phyloP scores from a whole-genome alignment of 2,797 vertebrate species.

The Enoplosus armatus region DNA sequence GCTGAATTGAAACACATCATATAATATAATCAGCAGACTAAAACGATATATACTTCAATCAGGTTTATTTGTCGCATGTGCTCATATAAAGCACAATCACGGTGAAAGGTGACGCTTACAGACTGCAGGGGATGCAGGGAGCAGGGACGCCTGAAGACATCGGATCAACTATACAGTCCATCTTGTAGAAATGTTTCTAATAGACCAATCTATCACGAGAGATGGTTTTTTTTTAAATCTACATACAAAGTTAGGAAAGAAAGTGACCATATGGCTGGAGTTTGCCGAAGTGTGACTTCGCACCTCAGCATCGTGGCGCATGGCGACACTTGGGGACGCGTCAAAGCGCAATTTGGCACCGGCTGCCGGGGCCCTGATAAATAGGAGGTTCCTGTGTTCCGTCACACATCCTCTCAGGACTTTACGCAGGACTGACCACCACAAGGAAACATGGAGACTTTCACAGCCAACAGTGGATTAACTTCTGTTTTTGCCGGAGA shows the following conservation, averaged over 20 bases:
- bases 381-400: slow-evolving; percentile 60
- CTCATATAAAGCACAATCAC: no score
- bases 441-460: slow-evolving; percentile 66
- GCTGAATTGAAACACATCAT: background rate
- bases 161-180: background rate
- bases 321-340: slow-evolving; percentile 79
- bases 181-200: background rate
- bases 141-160: fast-evolving
- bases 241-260: background rate
- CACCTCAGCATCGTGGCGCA: slow-evolving; percentile 78
- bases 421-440: slow-evolving; percentile 30
- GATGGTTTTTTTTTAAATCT: background rate
- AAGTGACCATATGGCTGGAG: slow-evolving; percentile 71
- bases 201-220: fast-evolving
- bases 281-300: slow-evolving; percentile 81
- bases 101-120: no score
- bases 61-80: no score
- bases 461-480: slow-evolving; percentile 53
- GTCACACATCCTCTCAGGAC: slow-evolving; percentile 43
- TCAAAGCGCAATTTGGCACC: slow-evolving; percentile 82
- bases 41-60: no score
- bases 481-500: slow-evolving; percentile 25
- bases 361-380: slow-evolving; percentile 57
- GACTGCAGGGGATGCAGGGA: no score
- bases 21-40: background rate